Evolutionary conservation across 1,140 invertebrate genomes (phyloP).

Genomic region (Bombus sibiricus): DNA sequence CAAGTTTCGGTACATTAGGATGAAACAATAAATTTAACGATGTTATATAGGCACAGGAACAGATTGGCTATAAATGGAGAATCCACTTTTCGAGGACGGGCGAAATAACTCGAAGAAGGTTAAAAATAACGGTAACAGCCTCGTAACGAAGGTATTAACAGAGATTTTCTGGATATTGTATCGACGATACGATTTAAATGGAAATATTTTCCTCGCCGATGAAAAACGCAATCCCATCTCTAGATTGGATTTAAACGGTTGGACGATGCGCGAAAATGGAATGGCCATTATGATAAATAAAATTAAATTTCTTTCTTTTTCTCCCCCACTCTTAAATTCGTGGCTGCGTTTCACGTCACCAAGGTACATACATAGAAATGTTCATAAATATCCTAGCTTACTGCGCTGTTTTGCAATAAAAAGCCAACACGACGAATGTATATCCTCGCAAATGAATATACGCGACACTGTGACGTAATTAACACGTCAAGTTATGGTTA

Average conservation of each 20-base stretch:
- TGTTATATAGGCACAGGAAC: too few species aligned
- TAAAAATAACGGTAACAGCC: not conserved
- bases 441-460: slow-evolving; percentile 22
- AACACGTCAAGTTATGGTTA: slow-evolving; percentile 22
- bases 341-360: not conserved
- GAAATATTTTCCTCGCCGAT: slow-evolving; percentile 14
- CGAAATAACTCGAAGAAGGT: not conserved
- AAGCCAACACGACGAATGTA: too few species aligned
- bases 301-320: not conserved
- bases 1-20: too few species aligned
- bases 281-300: slow-evolving; percentile 23
- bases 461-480: not conserved
- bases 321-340: not conserved
- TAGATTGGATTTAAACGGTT: slow-evolving; percentile 33
- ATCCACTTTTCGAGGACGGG: not conserved
- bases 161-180: not conserved
- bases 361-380: not conserved
- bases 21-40: too few species aligned
- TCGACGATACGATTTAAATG: slow-evolving; percentile 33
- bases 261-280: not conserved
- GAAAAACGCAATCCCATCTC: not conserved
- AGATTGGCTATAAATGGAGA: not conserved
- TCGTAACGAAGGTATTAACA: slow-evolving; percentile 3
- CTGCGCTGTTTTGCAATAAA: slow-evolving; percentile 16
- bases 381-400: slow-evolving; percentile 19